Evolutionary conservation across 1,140 invertebrate species (phyloP), one percentile per base, ranked within the genome.

Genomic region (Notospermus geniculatus): DNA sequence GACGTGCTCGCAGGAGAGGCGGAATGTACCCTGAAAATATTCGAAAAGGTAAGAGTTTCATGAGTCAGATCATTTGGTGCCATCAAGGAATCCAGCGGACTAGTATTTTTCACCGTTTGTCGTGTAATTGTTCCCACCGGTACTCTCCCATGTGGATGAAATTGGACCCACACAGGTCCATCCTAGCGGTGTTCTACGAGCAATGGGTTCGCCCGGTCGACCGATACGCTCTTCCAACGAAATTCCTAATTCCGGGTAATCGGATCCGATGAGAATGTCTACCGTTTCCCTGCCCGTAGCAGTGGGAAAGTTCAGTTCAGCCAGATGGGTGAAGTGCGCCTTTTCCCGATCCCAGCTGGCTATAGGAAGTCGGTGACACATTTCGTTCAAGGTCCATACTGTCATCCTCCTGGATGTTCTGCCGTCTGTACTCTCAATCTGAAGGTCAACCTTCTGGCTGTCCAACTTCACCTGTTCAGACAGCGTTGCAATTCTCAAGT

Each of bases 1-100:
- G 0, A 99, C 95, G 41, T 93, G 95, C 74, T 99, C 95, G 79
- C 96, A 98, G 0, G 97, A 97, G 59, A 90, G 86, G 27, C 95
- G 85, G 75, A 98, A 99, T 2, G 88, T 91, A 19, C 89, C 89
- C 82, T 91, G n/a, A n/a, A 66, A 43, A 67, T 64, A 23, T 43
- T 56, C 46, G 63, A 25, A 32, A n/a, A n/a, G n/a, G n/a, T n/a
- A n/a, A n/a, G n/a, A n/a, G n/a, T n/a, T n/a, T n/a, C n/a, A n/a
- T n/a, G n/a, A n/a, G n/a, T n/a, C n/a, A n/a, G n/a, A n/a, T n/a
- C n/a, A n/a, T n/a, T n/a, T n/a, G n/a, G n/a, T n/a, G n/a, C n/a
- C n/a, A n/a, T n/a, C n/a, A n/a, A n/a, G n/a, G n/a, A n/a, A n/a
- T n/a, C n/a, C n/a, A n/a, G n/a, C n/a, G n/a, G n/a, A n/a, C n/a